Evolutionary conservation across 2,797 vertebrate species (phyloP).

Genomic region (Gephyroberyx darwinii): DNA sequence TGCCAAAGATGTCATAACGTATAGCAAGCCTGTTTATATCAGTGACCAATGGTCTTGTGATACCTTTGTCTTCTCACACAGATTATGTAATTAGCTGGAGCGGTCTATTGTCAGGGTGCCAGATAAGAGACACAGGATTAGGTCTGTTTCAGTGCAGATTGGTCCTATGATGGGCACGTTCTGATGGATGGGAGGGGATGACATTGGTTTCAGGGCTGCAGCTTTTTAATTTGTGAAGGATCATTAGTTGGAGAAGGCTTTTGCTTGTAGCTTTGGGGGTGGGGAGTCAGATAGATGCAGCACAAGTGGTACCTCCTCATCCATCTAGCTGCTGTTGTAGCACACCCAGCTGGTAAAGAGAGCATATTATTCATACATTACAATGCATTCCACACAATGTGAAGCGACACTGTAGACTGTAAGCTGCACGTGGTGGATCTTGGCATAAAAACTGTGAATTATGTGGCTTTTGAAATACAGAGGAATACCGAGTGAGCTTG

Average conservation of each 20-base stretch:
- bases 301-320: constrained; percentile 61
- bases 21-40: constrained; percentile 35
- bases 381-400: constrained; percentile 23
- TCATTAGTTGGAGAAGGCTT: constrained; percentile 73
- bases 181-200: constrained; percentile 64
- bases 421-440: constrained; percentile 17
- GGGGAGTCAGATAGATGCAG: constrained; percentile 56
- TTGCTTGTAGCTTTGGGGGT: constrained; percentile 56
- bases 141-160: constrained; percentile 40
- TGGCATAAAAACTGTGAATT: constrained; percentile 46
- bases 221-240: constrained; percentile 79
- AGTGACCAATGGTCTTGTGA: constrained; percentile 51
- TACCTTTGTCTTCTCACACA: constrained; percentile 34
- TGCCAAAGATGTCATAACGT: constrained; percentile 12
- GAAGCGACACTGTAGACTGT: constrained; percentile 25
- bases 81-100: constrained; percentile 30
- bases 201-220: constrained; percentile 72
- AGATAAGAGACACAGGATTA: constrained; percentile 43
- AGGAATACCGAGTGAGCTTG: constrained; percentile 55
- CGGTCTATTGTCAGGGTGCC: constrained; percentile 13
- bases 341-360: constrained; percentile 39
- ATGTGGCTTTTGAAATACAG: constrained; percentile 59
- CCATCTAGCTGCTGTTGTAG: constrained; percentile 50
- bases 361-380: constrained; percentile 47
- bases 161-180: constrained; percentile 45